Evolutionary conservation across 2,113 vertebrate genomes (phyloP), one percentile per base, ranked within the genome.

Genomic region (Trogon melanurus): DNA sequence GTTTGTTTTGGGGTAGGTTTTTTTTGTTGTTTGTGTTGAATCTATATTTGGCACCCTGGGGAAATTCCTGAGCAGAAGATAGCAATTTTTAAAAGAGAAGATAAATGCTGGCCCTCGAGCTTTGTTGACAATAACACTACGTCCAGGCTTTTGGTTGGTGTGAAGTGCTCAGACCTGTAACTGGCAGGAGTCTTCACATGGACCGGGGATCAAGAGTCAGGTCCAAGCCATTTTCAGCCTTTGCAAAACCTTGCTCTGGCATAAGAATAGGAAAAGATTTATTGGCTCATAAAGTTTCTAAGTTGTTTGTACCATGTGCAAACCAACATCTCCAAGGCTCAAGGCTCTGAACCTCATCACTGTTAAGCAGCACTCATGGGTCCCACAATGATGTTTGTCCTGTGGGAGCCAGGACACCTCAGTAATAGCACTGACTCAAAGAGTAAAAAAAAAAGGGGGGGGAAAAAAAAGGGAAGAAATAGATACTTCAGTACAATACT

Each of bases 61-160:
- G 95, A 95, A 94, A 91, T 91, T 91, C 87, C 94, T 85, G 36
- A 85, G 85, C 64, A 87, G 66, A 87, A 92, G 73, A 92, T 4
- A 85, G 41, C 25, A 72, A 61, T 92, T 95, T 96, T 92, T 92
- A 54, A 91, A 73, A 86, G 66, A 53, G 9, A 70, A 18, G 21
- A 87, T 87, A 79, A 92, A 92, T n/a, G 66, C 70, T 73, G 62
- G 79, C 69, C 71, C 83, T 87, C 3, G 0, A 67, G 60, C 30
- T 66, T 64, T 87, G 67, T 74, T 79, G 66, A 89, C 66, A 54
- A 62, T 70, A 83, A 54, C 51, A 51, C 5, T 51, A 58, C 3
- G 13, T 47, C n/a, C 32, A 82, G 58, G 47, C 44, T 88, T 73
- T 62, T 1, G 2, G 79, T 58, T 38, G 34, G 26, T 0, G 2